Conservation (phyloP, 2,113 vertebrate species). For the Apteryx mantelli region DNA sequence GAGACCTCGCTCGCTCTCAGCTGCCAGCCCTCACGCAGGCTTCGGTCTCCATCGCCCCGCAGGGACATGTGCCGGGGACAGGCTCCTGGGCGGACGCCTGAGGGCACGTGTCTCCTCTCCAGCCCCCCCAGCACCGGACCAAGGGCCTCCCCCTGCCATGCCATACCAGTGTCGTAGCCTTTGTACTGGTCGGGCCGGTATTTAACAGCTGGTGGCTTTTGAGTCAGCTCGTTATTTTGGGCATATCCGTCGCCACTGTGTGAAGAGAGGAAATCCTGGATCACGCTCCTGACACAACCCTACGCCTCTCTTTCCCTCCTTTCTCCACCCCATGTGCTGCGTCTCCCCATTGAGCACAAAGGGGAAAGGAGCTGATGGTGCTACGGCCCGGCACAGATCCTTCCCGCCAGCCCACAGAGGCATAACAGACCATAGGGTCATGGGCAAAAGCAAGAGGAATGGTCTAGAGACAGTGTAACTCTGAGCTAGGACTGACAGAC, state of each 20-base stretch:
- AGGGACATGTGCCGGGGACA: fast-evolving
- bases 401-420: background rate
- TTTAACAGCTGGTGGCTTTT: conserved; percentile 47
- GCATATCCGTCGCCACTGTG: conserved; percentile 70
- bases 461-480: background rate
- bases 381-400: background rate
- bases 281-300: background rate
- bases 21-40: background rate
- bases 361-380: background rate
- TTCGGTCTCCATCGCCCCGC: fast-evolving
- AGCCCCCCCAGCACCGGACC: fast-evolving
- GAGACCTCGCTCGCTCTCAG: background rate
- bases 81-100: fast-evolving
- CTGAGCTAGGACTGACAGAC: background rate
- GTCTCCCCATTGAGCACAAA: background rate
- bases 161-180: conserved; percentile 43
- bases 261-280: background rate
- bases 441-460: background rate
- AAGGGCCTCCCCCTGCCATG: fast-evolving
- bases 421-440: background rate
- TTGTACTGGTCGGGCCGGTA: conserved; percentile 71
- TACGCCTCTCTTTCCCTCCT: background rate
- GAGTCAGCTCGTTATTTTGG: conserved; percentile 63
- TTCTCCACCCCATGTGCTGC: background rate
- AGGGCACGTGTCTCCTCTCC: background rate